Percentiles rank a stretch among this genome's conserved stretches.
Evolutionary conservation across 92 coral and sea anemone species (phyloP).

Genomic region (Heliopora coerulea): DNA sequence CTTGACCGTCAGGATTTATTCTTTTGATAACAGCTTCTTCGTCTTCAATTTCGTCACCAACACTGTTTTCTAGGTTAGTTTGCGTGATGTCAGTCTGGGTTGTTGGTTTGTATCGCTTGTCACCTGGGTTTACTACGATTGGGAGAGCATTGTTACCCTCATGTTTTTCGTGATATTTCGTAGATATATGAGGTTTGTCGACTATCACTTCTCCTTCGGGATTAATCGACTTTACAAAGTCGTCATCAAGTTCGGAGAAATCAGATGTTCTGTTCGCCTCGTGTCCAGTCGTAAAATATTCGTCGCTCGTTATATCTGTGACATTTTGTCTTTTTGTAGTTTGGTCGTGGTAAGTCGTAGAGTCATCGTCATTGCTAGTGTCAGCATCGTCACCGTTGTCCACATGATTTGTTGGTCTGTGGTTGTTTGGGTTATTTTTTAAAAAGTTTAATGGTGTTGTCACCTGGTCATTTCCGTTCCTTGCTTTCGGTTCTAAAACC

Average conservation of each 20-base stretch:
- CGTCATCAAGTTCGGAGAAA: slow-evolving; percentile 1
- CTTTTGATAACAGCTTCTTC: slow-evolving; percentile 34
- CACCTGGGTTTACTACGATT: not conserved
- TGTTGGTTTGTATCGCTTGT: slow-evolving; percentile 4
- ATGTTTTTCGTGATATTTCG: not conserved
- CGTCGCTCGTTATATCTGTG: slow-evolving; percentile 1
- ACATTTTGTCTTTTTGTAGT: slow-evolving; percentile 17
- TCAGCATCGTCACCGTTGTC: slow-evolving; percentile 8
- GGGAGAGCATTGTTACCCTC: not conserved
- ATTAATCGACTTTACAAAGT: slow-evolving; percentile 3
- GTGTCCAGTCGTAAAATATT: not conserved
- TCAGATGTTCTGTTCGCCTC: slow-evolving; percentile 1
- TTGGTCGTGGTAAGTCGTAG: slow-evolving; percentile 8
- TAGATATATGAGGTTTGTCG: slow-evolving; percentile 1
- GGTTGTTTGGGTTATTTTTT: not conserved
- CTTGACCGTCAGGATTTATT: slow-evolving; percentile 31
- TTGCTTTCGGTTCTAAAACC: not conserved
- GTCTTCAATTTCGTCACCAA: slow-evolving; percentile 10
- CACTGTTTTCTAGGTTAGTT: slow-evolving; percentile 16
- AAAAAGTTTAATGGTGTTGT: not conserved
- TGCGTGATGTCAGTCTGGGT: slow-evolving; percentile 10
- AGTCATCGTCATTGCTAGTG: slow-evolving; percentile 12
- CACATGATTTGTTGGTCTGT: not conserved
- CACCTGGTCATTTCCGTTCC: slow-evolving; percentile 15
- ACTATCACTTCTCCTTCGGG: slow-evolving; percentile 31